Percentiles rank a stretch among this genome's conserved stretches.
phyloP scores from a whole-genome alignment of 2,113 vertebrate species.

The Sigmodon hispidus region DNA sequence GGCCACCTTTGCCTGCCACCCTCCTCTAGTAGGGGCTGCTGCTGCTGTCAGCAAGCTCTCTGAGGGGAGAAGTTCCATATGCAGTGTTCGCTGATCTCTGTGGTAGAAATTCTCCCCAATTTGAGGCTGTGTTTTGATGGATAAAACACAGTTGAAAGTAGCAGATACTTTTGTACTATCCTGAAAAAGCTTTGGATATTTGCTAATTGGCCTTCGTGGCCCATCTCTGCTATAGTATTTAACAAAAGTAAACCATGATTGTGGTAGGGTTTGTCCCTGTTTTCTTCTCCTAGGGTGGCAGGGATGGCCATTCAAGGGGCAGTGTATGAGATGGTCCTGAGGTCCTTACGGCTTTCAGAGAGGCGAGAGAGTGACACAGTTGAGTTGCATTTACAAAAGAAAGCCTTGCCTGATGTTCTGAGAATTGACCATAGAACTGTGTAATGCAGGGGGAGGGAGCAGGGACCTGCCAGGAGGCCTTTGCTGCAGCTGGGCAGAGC shows the following conservation, averaged over 20 bases:
- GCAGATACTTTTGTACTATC: not conserved
- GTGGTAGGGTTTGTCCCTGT: not conserved
- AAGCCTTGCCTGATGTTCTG: not conserved
- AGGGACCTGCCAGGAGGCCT: not conserved
- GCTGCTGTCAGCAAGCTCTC: not conserved
- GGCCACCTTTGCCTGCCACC: not conserved
- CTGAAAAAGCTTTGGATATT: not conserved
- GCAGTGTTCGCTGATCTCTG: not conserved
- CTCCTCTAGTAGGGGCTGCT: not conserved
- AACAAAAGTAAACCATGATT: constrained; percentile 27
- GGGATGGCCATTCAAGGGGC: not conserved
- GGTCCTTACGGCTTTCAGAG: not conserved
- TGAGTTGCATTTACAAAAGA: not conserved
- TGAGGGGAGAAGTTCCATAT: not conserved
- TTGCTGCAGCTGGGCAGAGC: not conserved
- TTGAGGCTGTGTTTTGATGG: not conserved
- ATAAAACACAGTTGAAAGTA: not conserved
- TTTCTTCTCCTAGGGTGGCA: not conserved
- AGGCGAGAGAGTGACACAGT: not conserved
- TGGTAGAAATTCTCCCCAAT: fast-evolving
- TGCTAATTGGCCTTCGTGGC: not conserved
- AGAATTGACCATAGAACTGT: not conserved
- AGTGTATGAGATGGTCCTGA: not conserved
- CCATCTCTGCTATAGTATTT: not conserved
- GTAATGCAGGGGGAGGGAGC: not conserved